phyloP scores from a whole-genome alignment of 2,888 invertebrate species.

The Capitulum mitella region DNA sequence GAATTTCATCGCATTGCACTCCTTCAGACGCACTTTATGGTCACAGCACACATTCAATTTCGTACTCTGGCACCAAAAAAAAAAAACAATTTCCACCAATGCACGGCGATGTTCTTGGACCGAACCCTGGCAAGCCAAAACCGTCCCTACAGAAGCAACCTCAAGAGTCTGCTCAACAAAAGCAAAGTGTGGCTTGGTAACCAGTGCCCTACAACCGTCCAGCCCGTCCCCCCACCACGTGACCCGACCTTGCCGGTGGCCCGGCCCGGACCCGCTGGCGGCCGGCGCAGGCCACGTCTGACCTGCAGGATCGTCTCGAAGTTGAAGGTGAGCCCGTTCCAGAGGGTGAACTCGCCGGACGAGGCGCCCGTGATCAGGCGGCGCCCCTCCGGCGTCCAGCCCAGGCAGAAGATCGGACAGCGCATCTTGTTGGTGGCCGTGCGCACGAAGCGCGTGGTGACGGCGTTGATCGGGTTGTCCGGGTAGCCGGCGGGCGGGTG shows the following conservation, averaged over 20 bases:
- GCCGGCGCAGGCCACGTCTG: constrained; percentile 31
- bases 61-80: no score
- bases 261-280: neutral
- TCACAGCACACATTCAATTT: no score
- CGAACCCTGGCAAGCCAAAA: no score
- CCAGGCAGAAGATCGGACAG: constrained; percentile 97
- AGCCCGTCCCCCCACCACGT: no score
- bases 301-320: constrained; percentile 99
- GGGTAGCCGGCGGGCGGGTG: constrained; percentile 88
- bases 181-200: no score
- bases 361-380: constrained; percentile 96
- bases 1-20: no score
- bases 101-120: no score
- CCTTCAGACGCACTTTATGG: no score
- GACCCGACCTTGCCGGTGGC: neutral
- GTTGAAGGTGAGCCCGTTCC: constrained; percentile 99
- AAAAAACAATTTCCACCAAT: no score
- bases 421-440: constrained; percentile 99
- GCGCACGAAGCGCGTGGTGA: constrained; percentile 85
- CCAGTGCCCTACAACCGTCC: no score
- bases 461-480: constrained; percentile 94
- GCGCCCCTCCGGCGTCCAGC: constrained; percentile 99
- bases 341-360: constrained; percentile 97
- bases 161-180: no score
- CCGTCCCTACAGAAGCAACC: no score